Evolutionary conservation across 2,113 vertebrate genomes (phyloP).

Genomic region (Neofelis nebulosa): DNA sequence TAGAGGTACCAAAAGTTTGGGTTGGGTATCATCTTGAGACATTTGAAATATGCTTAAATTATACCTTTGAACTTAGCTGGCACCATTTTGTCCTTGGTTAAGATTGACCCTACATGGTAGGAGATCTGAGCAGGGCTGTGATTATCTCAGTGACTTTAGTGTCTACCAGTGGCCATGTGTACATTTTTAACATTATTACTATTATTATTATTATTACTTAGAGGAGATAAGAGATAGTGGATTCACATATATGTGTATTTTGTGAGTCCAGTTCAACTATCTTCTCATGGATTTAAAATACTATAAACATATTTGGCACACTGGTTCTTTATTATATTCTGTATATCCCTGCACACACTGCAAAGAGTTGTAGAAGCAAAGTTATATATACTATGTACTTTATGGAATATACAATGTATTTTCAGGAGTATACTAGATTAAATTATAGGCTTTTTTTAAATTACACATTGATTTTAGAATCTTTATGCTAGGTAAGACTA

Average conservation of each 20-base stretch:
- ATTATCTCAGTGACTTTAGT: neutral
- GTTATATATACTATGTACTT: neutral
- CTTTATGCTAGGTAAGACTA: neutral
- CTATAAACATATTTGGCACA: neutral
- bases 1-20: neutral
- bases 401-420: neutral
- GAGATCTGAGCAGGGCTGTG: neutral
- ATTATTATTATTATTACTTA: neutral
- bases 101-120: neutral
- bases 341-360: neutral
- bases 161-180: neutral
- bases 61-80: neutral
- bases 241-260: neutral
- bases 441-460: neutral
- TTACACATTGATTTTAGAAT: constrained; percentile 30
- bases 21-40: neutral
- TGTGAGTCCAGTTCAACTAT: neutral
- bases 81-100: neutral
- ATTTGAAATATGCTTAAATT: neutral
- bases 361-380: neutral
- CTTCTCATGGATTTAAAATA: neutral
- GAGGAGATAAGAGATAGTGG: neutral
- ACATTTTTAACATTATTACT: neutral
- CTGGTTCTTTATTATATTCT: neutral
- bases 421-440: neutral